Evolutionary conservation across 2,888 invertebrate species (phyloP).

Genomic region (Brachylomia viminalis): DNA sequence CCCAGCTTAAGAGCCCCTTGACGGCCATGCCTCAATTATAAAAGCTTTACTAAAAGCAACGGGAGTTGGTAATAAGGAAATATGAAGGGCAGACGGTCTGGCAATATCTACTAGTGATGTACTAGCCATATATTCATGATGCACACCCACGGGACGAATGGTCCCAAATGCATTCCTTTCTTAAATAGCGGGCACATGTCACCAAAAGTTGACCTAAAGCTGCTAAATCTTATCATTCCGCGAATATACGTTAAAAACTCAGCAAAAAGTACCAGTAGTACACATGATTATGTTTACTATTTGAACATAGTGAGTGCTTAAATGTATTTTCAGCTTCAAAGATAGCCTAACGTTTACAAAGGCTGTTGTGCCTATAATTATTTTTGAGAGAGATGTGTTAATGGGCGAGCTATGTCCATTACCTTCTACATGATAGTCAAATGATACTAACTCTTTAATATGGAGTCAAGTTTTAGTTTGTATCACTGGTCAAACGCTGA

Average conservation of each 20-base stretch:
- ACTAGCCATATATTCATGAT: neutral
- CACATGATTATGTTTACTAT: neutral
- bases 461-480: constrained; percentile 8
- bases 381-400: neutral
- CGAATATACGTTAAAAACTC: neutral
- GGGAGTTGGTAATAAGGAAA: constrained; percentile 57
- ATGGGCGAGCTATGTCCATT: constrained; percentile 5
- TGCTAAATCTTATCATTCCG: neutral
- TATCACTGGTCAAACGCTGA: neutral
- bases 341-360: neutral
- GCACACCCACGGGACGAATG: neutral
- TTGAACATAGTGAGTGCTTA: neutral
- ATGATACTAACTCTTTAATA: constrained; percentile 5
- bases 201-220: neutral
- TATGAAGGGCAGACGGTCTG: constrained; percentile 43
- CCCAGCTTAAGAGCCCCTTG: constrained; percentile 42
- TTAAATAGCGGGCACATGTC: neutral
- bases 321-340: neutral
- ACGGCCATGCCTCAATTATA: constrained; percentile 55
- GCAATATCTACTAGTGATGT: constrained; percentile 26
- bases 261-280: neutral
- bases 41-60: constrained; percentile 61
- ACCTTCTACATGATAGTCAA: constrained; percentile 8
- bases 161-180: neutral
- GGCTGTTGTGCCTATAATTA: too few relatives aligned